These are phyloP conservation scores for Microtus richardsoni DNA, from an alignment of 2,113 vertebrate species.

Conservation along the genomic window DNA sequence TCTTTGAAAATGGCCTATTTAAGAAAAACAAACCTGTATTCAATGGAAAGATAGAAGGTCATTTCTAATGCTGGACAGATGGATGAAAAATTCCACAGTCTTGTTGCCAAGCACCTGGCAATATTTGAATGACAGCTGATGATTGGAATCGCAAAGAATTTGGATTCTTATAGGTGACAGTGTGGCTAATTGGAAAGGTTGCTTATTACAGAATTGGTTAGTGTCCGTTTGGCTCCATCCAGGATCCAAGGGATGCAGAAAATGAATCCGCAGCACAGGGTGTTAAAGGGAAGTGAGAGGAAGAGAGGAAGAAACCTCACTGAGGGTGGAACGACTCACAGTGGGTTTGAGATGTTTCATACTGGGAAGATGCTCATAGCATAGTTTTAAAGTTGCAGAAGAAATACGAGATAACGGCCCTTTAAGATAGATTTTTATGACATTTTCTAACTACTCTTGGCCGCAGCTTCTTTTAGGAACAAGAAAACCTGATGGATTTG, in stretches of 20 bases:
- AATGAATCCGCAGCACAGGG: slow-evolving; percentile 57
- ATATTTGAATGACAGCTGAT: slow-evolving; percentile 66
- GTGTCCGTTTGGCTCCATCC: slow-evolving; percentile 45
- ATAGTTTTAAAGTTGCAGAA: slow-evolving; percentile 65
- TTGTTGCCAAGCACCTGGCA: slow-evolving; percentile 62
- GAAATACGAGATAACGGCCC: slow-evolving; percentile 71
- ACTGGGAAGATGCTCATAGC: slow-evolving; percentile 75
- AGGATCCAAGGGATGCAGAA: slow-evolving; percentile 62
- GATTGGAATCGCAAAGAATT: slow-evolving; percentile 70
- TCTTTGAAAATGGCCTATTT: slow-evolving; percentile 46
- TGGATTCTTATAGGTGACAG: slow-evolving; percentile 75
- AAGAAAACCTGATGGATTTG: not conserved
- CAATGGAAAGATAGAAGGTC: slow-evolving; percentile 52
- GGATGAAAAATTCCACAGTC: slow-evolving; percentile 65
- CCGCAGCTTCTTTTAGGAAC: slow-evolving; percentile 42
- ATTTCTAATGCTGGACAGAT: slow-evolving; percentile 70
- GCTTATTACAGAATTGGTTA: slow-evolving; percentile 66
- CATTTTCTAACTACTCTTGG: not conserved
- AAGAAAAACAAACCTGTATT: slow-evolving; percentile 52
- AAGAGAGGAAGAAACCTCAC: slow-evolving; percentile 67
- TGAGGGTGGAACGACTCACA: slow-evolving; percentile 77
- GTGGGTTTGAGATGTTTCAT: slow-evolving; percentile 69
- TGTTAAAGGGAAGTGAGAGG: slow-evolving; percentile 69
- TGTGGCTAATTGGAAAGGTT: slow-evolving; percentile 74
- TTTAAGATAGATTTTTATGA: slow-evolving; percentile 69